Percentiles rank a stretch among this genome's conserved stretches.
phyloP scores from a whole-genome alignment of 2,888 invertebrate species.

The Lacanobia wlatinum region DNA sequence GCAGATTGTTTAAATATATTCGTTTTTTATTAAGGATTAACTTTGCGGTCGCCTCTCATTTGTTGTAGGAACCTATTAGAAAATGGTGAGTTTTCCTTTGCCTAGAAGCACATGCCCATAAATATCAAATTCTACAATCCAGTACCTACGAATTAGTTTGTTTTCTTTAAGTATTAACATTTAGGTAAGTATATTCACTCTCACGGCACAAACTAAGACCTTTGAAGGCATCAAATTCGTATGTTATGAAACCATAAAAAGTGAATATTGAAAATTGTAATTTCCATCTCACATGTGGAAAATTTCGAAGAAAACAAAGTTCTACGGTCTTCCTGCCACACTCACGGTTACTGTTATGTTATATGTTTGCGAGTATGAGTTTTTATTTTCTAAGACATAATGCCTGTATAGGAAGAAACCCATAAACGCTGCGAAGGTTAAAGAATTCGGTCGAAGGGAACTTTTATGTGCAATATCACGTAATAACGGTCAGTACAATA shows the following conservation, averaged over 20 bases:
- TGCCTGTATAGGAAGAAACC: conserved; percentile 21
- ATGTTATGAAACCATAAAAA: conserved; percentile 28
- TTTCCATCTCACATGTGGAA: conserved; percentile 7
- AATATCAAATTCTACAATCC: neutral
- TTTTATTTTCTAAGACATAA: conserved; percentile 28
- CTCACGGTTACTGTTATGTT: conserved; percentile 2
- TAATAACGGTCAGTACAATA: conserved; percentile 50
- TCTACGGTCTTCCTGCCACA: neutral
- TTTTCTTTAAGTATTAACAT: neutral
- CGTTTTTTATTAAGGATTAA: neutral
- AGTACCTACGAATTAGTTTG: neutral
- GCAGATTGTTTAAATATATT: neutral
- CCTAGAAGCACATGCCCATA: neutral
- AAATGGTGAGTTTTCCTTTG: neutral
- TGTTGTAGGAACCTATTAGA: neutral
- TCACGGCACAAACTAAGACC: neutral
- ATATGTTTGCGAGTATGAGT: conserved; percentile 3
- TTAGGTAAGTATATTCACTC: neutral
- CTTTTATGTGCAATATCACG: conserved; percentile 42
- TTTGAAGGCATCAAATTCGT: conserved; percentile 18
- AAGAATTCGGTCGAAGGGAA: conserved; percentile 42
- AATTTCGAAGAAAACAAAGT: conserved; percentile 23
- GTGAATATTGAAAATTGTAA: conserved; percentile 22
- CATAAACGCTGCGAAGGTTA: conserved; percentile 51
- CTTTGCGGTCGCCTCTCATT: conserved; percentile 7